Percentiles rank a stretch among this genome's conserved stretches.
phyloP scores from a whole-genome alignment of 2,888 invertebrate genomes.

The Tethea ocularis region DNA sequence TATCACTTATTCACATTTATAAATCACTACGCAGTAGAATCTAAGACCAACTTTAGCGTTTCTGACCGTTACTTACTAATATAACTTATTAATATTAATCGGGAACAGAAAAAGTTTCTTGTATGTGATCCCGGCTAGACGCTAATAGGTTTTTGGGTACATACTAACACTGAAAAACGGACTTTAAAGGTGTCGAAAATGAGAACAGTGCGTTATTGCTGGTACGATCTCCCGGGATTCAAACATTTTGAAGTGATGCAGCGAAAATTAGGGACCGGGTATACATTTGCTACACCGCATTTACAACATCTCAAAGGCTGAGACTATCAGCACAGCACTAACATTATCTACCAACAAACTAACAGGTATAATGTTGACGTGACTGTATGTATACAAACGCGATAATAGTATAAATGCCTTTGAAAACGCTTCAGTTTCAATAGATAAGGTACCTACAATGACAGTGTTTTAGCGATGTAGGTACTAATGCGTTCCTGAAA shows the following conservation, averaged over 20 bases:
- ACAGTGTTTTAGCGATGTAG: too few species aligned
- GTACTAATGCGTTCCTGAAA: slow-evolving; percentile 29
- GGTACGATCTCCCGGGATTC: slow-evolving; percentile 15
- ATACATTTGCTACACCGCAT: slow-evolving; percentile 26
- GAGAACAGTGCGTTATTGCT: neutral
- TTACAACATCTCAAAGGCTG: slow-evolving; percentile 35
- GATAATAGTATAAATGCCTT: neutral
- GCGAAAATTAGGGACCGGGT: slow-evolving; percentile 28
- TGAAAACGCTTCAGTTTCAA: slow-evolving; percentile 4
- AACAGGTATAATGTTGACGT: slow-evolving; percentile 4
- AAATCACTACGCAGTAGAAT: too few species aligned
- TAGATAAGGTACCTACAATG: neutral
- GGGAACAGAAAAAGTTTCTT: too few species aligned
- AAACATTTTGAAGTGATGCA: slow-evolving; percentile 15
- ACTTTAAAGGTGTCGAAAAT: neutral
- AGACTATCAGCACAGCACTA: slow-evolving; percentile 26
- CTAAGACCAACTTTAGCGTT: too few species aligned
- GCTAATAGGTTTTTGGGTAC: too few species aligned
- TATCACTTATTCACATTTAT: too few species aligned
- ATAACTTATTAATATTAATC: too few species aligned
- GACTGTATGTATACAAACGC: neutral
- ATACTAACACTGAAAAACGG: neutral
- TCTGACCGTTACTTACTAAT: too few species aligned
- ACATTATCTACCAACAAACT: slow-evolving; percentile 3
- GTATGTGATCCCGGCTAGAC: too few species aligned